Evolutionary conservation across 1,140 invertebrate species (phyloP).

Genomic region (Drosophila kikkawai): DNA sequence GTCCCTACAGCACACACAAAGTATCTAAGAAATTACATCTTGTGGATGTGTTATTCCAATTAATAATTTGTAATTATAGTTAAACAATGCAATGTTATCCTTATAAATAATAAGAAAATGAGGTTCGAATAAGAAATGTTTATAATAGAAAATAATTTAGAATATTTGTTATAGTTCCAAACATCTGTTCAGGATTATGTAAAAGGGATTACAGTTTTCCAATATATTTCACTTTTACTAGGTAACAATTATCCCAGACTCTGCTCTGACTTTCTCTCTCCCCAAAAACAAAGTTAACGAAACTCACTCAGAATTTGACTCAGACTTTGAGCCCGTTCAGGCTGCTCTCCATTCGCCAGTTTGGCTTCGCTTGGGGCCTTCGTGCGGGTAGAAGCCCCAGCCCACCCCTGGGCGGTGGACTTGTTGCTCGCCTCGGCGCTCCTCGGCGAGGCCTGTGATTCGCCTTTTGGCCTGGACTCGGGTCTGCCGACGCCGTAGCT

Average conservation of each 20-base stretch:
- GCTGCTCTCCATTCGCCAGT: conserved; percentile 70
- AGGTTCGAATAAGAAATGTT: too few relatives aligned
- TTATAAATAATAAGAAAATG: too few relatives aligned
- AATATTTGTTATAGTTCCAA: too few relatives aligned
- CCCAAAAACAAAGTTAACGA: conserved; percentile 3
- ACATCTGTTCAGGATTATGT: too few relatives aligned
- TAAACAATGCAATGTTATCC: too few relatives aligned
- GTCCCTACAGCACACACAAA: too few relatives aligned
- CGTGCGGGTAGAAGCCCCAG: conserved; percentile 60
- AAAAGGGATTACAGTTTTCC: too few relatives aligned
- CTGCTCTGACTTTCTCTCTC: conserved; percentile 3
- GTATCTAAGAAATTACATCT: too few relatives aligned
- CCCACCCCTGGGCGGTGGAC: conserved; percentile 31
- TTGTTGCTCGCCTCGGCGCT: conserved; percentile 44
- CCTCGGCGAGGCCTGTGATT: conserved; percentile 68
- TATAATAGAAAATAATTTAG: too few relatives aligned
- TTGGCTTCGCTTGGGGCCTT: conserved; percentile 25
- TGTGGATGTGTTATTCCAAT: too few relatives aligned
- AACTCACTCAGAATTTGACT: conserved; percentile 53
- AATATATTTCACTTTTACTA: background rate
- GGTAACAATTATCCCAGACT: background rate
- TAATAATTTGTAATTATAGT: too few relatives aligned
- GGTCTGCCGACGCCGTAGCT: conserved; percentile 35
- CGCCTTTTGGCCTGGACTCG: conserved; percentile 57
- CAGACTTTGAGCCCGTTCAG: conserved; percentile 55